Conservation (phyloP, 2,888 invertebrate species). For the Caenorhabditis sp. region DNA sequence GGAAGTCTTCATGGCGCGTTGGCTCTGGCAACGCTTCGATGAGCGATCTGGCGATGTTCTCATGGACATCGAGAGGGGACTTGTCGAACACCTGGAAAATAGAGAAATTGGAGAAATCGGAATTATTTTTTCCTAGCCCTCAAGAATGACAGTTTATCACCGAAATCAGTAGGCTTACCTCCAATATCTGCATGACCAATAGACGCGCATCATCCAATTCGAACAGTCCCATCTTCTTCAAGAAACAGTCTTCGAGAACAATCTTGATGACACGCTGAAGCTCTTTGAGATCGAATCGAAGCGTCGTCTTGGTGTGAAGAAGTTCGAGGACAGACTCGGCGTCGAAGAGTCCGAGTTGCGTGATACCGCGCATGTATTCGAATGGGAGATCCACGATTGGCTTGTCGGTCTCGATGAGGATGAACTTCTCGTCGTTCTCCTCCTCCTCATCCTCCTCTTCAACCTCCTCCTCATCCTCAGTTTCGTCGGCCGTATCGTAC, state of each 20-base stretch:
- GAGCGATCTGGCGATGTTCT: neutral
- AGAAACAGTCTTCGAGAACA: neutral
- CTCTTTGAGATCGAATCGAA: neutral
- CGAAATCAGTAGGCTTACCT: no score
- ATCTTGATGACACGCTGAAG: neutral
- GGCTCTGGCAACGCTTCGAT: neutral
- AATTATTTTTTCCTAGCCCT: no score
- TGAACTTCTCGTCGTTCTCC: neutral
- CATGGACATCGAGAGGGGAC: neutral
- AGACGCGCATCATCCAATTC: neutral
- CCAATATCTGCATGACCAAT: neutral
- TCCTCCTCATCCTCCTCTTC: neutral
- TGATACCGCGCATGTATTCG: neutral
- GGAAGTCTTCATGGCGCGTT: neutral
- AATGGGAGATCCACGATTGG: neutral
- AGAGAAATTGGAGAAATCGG: neutral
- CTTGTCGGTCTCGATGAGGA: neutral
- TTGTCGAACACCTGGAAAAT: neutral
- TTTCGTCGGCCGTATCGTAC: neutral
- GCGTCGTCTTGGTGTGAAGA: neutral
- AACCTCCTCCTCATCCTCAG: neutral
- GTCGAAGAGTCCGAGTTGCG: conserved; percentile 24
- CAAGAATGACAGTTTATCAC: no score
- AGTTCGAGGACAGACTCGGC: conserved; percentile 12
- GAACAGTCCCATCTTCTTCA: neutral